Conservation (phyloP, 1,140 invertebrate species). For the Nomia melanderi region DNA sequence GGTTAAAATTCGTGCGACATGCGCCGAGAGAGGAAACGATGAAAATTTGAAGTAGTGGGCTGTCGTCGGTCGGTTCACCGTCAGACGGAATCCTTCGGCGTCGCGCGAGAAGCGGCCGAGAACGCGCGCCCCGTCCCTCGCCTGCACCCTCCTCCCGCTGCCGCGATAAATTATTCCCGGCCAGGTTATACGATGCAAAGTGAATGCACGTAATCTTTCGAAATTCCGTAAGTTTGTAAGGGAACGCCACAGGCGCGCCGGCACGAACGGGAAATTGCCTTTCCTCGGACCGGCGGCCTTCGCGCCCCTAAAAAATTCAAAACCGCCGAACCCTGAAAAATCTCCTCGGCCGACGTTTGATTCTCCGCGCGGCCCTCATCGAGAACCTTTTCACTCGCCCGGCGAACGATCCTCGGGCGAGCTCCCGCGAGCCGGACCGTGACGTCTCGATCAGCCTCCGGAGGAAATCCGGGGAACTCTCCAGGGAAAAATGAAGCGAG, state of each 20-base stretch:
- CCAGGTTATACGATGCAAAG: slow-evolving; percentile 43
- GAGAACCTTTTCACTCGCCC: neutral
- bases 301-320: neutral
- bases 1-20: slow-evolving; percentile 23
- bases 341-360: neutral
- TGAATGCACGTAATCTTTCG: slow-evolving; percentile 16
- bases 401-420: neutral
- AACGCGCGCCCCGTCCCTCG: neutral
- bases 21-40: neutral
- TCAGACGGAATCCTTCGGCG: slow-evolving; percentile 8
- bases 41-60: neutral
- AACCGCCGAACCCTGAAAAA: neutral
- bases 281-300: neutral
- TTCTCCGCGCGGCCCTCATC: neutral
- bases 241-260: neutral
- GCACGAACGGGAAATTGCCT: neutral
- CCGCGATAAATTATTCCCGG: neutral
- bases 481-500: slow-evolving; percentile 58
- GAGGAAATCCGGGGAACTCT: no score
- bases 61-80: neutral
- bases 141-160: neutral
- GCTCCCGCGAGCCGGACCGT: neutral
- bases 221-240: neutral
- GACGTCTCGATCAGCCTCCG: no score
- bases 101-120: neutral